Evolutionary conservation across 2,797 vertebrate species (phyloP).

Genomic region (Salarias fasciatus): DNA sequence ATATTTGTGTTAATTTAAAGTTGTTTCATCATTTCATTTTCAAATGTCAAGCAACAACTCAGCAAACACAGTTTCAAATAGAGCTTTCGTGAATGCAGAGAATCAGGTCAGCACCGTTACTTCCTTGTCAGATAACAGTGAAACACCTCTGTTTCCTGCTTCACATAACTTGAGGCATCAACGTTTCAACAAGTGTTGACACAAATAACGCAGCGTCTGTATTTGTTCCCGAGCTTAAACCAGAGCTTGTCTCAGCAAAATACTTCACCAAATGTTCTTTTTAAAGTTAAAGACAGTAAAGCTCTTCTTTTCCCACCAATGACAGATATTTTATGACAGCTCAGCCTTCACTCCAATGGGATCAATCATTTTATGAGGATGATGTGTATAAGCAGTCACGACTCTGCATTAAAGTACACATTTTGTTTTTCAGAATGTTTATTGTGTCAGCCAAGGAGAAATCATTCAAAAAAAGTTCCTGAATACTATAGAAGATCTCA

Average conservation of each 20-base stretch:
- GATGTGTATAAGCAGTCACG: neutral
- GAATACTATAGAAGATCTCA: slow-evolving; percentile 41
- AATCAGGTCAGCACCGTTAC: too few species aligned
- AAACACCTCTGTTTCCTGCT: neutral
- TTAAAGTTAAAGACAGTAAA: neutral
- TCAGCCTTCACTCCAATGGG: neutral
- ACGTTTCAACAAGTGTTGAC: neutral
- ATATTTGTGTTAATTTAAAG: too few species aligned
- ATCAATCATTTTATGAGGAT: neutral
- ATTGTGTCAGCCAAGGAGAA: slow-evolving; percentile 62
- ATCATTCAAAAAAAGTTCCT: slow-evolving; percentile 54
- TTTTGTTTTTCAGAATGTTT: slow-evolving; percentile 53
- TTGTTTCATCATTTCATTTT: too few species aligned
- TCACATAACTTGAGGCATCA: too few species aligned
- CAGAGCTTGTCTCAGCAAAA: neutral
- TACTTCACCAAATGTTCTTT: neutral
- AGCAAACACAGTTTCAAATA: too few species aligned
- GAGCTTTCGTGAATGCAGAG: too few species aligned
- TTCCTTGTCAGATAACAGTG: neutral
- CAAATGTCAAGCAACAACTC: neutral
- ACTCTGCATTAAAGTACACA: slow-evolving; percentile 36
- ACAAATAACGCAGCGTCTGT: neutral
- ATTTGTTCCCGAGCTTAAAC: slow-evolving; percentile 14
- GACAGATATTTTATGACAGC: neutral
- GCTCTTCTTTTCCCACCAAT: neutral